phyloP scores from a whole-genome alignment of 2,888 invertebrate species.

The Rhopalosiphum nymphaeae region DNA sequence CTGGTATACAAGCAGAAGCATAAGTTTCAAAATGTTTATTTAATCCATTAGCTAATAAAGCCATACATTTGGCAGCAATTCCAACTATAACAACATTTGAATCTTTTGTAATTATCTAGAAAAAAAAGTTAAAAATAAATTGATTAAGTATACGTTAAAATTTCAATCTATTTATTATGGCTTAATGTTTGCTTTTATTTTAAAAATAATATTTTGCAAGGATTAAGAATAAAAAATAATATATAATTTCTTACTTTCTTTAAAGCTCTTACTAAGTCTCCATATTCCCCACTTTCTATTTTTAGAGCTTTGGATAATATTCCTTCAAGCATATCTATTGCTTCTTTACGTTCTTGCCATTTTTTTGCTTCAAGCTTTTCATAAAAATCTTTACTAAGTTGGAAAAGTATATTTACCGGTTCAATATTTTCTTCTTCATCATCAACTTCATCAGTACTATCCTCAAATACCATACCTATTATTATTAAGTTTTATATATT shows the following conservation, averaged over 20 bases:
- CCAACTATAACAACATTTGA: conserved; percentile 94
- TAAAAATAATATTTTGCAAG: background rate
- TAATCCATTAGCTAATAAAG: conserved; percentile 85
- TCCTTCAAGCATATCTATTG: conserved; percentile 85
- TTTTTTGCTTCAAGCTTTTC: conserved; percentile 95
- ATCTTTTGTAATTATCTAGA: conserved; percentile 90
- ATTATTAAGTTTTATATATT: conserved; percentile 71
- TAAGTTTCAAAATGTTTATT: conserved; percentile 90
- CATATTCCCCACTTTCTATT: conserved; percentile 92
- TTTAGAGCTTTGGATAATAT: conserved; percentile 83
- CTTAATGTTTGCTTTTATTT: background rate
- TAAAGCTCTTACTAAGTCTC: conserved; percentile 86
- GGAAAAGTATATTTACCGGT: conserved; percentile 92
- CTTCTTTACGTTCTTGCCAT: conserved; percentile 97
- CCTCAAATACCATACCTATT: conserved; percentile 75
- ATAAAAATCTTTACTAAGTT: conserved; percentile 94
- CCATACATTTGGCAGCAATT: conserved; percentile 85
- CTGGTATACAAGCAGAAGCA: conserved; percentile 81
- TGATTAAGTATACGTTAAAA: background rate
- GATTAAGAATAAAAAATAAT: conserved; percentile 11
- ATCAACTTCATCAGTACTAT: conserved; percentile 75
- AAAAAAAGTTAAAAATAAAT: conserved; percentile 42
- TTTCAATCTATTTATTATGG: background rate
- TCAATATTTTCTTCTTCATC: conserved; percentile 90
- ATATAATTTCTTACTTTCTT: conserved; percentile 78